phyloP scores from a whole-genome alignment of 1,140 invertebrate genomes.

The Elymnias hypermnestra region DNA sequence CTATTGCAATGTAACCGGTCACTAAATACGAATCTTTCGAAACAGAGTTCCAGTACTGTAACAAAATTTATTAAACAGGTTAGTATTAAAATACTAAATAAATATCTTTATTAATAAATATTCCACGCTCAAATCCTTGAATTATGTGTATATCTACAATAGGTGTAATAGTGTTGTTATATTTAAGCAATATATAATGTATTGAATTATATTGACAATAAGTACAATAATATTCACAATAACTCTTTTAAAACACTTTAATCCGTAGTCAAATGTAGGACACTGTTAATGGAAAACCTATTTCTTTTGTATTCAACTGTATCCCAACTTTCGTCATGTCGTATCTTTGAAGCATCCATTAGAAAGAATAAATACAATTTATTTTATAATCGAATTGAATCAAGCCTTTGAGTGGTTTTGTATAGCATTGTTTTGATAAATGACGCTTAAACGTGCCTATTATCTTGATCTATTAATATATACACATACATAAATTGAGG shows the following conservation, averaged over 20 bases:
- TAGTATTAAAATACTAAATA: too few species aligned
- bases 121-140: too few species aligned
- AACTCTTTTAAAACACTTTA: neutral
- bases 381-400: neutral
- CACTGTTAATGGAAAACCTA: neutral
- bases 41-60: too few species aligned
- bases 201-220: too few species aligned
- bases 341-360: conserved; percentile 1
- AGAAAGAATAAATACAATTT: conserved; percentile 4
- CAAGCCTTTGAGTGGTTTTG: neutral
- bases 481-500: too few species aligned
- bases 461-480: neutral
- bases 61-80: too few species aligned
- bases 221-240: neutral
- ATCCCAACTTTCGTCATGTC: neutral
- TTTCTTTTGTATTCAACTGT: neutral
- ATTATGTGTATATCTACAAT: too few species aligned
- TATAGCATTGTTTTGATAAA: conserved; percentile 1
- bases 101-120: too few species aligned
- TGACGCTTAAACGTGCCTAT: neutral
- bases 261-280: neutral
- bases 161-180: too few species aligned
- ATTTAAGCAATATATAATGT: too few species aligned
- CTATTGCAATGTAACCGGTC: too few species aligned
- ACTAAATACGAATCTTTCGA: too few species aligned